Evolutionary conservation across 2,888 invertebrate species (phyloP).

Genomic region (Aporophyla lueneburgensis): DNA sequence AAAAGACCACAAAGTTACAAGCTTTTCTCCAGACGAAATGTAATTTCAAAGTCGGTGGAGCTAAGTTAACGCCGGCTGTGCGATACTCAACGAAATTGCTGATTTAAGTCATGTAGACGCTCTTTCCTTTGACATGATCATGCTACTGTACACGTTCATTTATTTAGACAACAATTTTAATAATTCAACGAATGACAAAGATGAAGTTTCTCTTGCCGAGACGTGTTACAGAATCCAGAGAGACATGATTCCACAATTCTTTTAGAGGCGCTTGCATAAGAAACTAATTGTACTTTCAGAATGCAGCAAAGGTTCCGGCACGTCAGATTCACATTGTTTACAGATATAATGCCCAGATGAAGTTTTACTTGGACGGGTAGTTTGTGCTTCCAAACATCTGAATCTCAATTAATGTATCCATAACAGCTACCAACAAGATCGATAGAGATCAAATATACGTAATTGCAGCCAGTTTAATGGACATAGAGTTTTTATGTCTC

Average conservation of each 20-base stretch:
- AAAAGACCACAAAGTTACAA: slow-evolving; percentile 77
- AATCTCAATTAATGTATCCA: slow-evolving; percentile 60
- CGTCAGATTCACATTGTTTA: slow-evolving; percentile 75
- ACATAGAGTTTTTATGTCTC: slow-evolving; percentile 20
- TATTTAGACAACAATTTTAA: slow-evolving; percentile 54
- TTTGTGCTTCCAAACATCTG: slow-evolving; percentile 69
- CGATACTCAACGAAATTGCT: slow-evolving; percentile 80
- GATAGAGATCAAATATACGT: slow-evolving; percentile 53
- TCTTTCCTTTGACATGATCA: slow-evolving; percentile 70
- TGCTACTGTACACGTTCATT: slow-evolving; percentile 58
- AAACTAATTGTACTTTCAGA: slow-evolving; percentile 79
- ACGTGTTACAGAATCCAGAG: slow-evolving; percentile 59
- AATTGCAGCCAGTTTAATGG: slow-evolving; percentile 13
- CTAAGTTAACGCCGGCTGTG: slow-evolving; percentile 76
- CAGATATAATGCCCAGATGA: slow-evolving; percentile 76
- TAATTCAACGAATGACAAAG: slow-evolving; percentile 38
- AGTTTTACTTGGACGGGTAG: slow-evolving; percentile 65
- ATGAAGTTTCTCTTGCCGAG: slow-evolving; percentile 29
- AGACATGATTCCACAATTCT: slow-evolving; percentile 67
- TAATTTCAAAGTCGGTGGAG: slow-evolving; percentile 79
- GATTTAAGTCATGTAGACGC: slow-evolving; percentile 74
- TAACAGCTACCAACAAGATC: slow-evolving; percentile 60
- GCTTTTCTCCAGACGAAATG: slow-evolving; percentile 76
- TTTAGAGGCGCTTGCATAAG: slow-evolving; percentile 63
- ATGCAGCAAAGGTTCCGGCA: slow-evolving; percentile 74